Percentiles rank a stretch among this genome's conserved stretches.
Evolutionary conservation across 2,888 invertebrate species (phyloP).

Genomic region (Crocallis elinguaria): DNA sequence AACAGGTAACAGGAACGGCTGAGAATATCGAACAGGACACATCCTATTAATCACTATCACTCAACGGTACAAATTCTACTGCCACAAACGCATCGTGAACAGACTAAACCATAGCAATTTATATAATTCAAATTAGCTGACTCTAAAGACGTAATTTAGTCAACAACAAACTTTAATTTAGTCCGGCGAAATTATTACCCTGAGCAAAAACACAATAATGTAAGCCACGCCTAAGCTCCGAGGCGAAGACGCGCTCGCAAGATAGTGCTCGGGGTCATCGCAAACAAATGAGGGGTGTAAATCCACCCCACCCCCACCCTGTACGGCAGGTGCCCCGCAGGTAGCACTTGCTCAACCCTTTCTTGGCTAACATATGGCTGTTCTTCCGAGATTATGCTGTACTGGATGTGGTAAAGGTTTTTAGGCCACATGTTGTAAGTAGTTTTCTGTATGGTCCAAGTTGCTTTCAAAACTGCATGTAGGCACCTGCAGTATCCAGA

Average conservation of each 20-base stretch:
- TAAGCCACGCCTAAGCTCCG: constrained; percentile 60
- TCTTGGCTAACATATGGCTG: constrained; percentile 80
- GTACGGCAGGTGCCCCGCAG: constrained; percentile 34
- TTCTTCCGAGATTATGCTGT: constrained; percentile 36
- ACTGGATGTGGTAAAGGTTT: constrained; percentile 37
- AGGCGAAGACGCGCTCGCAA: constrained; percentile 68
- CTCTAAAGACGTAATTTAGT: not conserved
- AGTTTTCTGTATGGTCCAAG: too few species aligned
- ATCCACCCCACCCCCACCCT: constrained; percentile 63
- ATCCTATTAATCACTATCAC: too few species aligned
- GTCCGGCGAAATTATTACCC: constrained; percentile 25
- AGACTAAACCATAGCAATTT: too few species aligned
- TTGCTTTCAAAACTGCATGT: too few species aligned
- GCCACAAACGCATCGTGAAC: too few species aligned
- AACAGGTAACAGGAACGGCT: too few species aligned
- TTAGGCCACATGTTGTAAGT: too few species aligned
- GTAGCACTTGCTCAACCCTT: constrained; percentile 77
- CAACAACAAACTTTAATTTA: constrained; percentile 21
- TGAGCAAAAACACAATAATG: constrained; percentile 51
- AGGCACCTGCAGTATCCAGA: too few species aligned
- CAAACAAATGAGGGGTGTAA: constrained; percentile 89
- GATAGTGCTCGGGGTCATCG: constrained; percentile 86
- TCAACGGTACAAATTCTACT: too few species aligned
- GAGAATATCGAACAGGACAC: too few species aligned
- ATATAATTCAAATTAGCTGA: too few species aligned